Evolutionary conservation across 2,797 vertebrate genomes (phyloP).

Genomic region (Tiaroga cobitis): DNA sequence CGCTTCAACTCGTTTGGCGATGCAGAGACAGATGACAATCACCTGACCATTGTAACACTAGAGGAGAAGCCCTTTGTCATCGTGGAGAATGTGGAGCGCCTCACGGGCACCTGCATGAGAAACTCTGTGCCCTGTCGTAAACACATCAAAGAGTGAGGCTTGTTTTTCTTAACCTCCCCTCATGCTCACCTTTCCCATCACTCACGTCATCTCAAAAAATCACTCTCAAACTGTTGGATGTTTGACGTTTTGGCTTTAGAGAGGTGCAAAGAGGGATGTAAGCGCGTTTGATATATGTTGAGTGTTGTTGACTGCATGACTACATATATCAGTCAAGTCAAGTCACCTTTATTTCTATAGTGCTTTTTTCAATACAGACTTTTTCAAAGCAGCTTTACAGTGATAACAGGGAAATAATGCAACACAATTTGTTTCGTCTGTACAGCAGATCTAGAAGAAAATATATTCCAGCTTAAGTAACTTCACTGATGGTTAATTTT

Average conservation of each 20-base stretch:
- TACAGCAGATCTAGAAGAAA: too few relatives aligned
- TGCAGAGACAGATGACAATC: constrained; percentile 92
- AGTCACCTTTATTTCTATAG: too few relatives aligned
- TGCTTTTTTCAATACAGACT: too few relatives aligned
- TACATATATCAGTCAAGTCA: background rate
- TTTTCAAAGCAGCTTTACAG: too few relatives aligned
- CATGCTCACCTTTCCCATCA: background rate
- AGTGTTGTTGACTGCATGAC: background rate
- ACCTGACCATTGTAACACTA: constrained; percentile 96
- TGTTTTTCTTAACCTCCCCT: background rate
- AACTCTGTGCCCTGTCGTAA: constrained; percentile 97
- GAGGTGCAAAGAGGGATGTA: background rate
- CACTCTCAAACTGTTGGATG: constrained; percentile 8
- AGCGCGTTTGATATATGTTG: constrained; percentile 14
- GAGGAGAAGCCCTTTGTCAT: constrained; percentile 98
- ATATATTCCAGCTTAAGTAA: too few relatives aligned
- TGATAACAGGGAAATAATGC: too few relatives aligned
- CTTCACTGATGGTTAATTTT: too few relatives aligned
- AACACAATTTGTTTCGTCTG: too few relatives aligned
- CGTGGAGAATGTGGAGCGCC: constrained; percentile 94
- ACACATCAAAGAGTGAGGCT: constrained; percentile 92
- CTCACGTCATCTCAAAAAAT: background rate
- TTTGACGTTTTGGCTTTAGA: background rate
- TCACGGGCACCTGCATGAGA: constrained; percentile 95
- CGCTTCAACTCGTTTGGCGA: constrained; percentile 93